Evolutionary conservation across 2,113 vertebrate genomes (phyloP).

Genomic region (Nasalis larvatus): DNA sequence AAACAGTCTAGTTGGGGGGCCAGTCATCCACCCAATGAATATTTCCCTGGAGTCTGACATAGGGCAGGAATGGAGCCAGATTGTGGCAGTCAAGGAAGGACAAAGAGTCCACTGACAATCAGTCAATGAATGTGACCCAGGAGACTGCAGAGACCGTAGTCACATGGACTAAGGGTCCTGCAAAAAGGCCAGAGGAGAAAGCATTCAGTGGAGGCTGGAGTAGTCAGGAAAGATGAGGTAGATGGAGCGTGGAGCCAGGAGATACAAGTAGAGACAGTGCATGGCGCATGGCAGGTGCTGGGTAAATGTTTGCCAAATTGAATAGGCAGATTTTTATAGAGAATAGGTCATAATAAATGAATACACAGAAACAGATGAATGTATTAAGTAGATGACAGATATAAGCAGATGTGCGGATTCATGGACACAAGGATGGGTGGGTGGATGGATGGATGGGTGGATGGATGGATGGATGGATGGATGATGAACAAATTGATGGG

Average conservation of each 20-base stretch:
- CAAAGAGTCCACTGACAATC: not conserved
- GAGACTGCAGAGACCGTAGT: not conserved
- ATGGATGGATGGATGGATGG: not conserved
- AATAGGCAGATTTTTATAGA: not conserved
- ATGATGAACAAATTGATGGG: not conserved
- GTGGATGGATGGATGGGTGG: not conserved
- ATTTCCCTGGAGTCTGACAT: not conserved
- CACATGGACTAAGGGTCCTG: not conserved
- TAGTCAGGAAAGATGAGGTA: not conserved
- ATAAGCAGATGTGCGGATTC: not conserved
- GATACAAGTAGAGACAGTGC: not conserved
- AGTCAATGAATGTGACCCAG: not conserved
- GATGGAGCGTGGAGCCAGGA: not conserved
- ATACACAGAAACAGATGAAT: not conserved
- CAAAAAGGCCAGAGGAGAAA: not conserved
- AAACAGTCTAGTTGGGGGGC: not conserved
- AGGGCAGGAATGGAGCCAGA: not conserved
- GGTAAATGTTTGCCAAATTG: not conserved
- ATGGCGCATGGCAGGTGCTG: not conserved
- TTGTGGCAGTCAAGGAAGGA: not conserved
- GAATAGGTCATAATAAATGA: not conserved
- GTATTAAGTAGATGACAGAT: not conserved
- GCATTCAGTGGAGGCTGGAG: not conserved
- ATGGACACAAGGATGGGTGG: not conserved
- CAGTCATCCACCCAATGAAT: not conserved